Evolutionary conservation across 35 echinoderm and acorn worm species (phyloP).

Genomic region (Strongylocentrotus purpuratus): DNA sequence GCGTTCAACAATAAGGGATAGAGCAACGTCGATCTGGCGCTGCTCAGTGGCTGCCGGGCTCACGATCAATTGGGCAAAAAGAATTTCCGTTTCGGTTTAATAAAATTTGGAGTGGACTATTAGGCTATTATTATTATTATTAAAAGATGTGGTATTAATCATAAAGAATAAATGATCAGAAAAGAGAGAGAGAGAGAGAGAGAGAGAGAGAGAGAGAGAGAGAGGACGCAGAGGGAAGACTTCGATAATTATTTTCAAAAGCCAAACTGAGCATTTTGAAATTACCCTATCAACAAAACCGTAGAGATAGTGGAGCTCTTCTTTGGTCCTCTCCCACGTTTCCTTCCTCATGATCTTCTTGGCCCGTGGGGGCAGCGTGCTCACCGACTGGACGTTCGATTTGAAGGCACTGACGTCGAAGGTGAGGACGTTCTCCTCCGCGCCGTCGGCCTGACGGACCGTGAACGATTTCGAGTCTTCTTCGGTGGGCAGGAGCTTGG

Average conservation of each 20-base stretch:
- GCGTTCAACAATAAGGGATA: too few relatives aligned
- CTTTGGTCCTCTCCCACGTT: slow-evolving; percentile 66
- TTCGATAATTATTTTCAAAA: too few relatives aligned
- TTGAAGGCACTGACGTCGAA: slow-evolving; percentile 96
- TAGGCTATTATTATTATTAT: too few relatives aligned
- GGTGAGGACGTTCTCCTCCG: slow-evolving; percentile 72
- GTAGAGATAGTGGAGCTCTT: slow-evolving; percentile 72
- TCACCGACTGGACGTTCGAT: slow-evolving; percentile 88
- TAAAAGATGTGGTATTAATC: too few relatives aligned
- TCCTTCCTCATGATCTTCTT: slow-evolving; percentile 82
- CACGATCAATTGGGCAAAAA: too few relatives aligned
- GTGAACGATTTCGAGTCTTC: slow-evolving; percentile 74
- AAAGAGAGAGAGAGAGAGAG: neutral
- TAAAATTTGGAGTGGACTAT: too few relatives aligned
- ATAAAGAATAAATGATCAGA: too few relatives aligned
- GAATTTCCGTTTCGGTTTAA: too few relatives aligned
- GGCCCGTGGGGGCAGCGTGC: slow-evolving; percentile 48
- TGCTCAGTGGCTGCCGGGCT: too few relatives aligned
- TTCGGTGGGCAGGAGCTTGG: slow-evolving; percentile 49
- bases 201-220: neutral
- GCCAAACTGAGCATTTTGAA: neutral
- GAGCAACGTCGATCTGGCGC: too few relatives aligned
- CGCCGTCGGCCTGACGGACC: slow-evolving; percentile 83
- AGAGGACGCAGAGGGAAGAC: neutral
- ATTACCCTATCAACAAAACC: slow-evolving; percentile 77